These are phyloP conservation scores for Mastacembelus armatus DNA, from an alignment of 2,797 vertebrate genomes.

Conservation along the genomic window DNA sequence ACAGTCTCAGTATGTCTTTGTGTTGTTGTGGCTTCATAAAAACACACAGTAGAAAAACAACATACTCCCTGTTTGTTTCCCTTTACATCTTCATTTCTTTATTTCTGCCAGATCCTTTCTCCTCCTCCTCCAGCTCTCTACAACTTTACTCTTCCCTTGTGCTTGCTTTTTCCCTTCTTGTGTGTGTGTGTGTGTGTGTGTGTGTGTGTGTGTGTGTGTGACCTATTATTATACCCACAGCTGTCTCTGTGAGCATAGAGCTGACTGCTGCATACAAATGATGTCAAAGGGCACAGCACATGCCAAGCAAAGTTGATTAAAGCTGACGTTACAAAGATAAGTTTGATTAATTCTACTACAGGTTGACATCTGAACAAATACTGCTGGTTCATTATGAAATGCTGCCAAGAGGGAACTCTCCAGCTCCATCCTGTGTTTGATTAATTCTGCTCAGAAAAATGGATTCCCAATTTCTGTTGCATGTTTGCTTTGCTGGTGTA, in stretches of 20 bases:
- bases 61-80: background rate
- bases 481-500: slow-evolving; percentile 26
- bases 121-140: slow-evolving; percentile 6
- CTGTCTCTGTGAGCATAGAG: slow-evolving; percentile 48
- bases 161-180: background rate
- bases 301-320: slow-evolving; percentile 56
- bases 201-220: slow-evolving; percentile 11
- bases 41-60: background rate
- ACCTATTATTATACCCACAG: slow-evolving; percentile 51
- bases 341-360: slow-evolving; percentile 62
- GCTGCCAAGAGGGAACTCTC: slow-evolving; percentile 25
- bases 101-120: background rate
- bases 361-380: slow-evolving; percentile 59
- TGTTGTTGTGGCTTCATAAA: background rate
- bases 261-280: slow-evolving; percentile 52
- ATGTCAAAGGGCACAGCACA: slow-evolving; percentile 62
- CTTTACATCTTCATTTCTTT: background rate
- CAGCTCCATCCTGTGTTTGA: slow-evolving; percentile 34
- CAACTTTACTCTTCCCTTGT: background rate
- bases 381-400: slow-evolving; percentile 47
- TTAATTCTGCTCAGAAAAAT: slow-evolving; percentile 33
- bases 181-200: background rate
- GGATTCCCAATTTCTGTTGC: slow-evolving; percentile 6
- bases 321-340: slow-evolving; percentile 57
- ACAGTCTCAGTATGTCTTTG: background rate